Evolutionary conservation across 2,888 invertebrate genomes (phyloP).

Genomic region (Caenorhabditis angaria): DNA sequence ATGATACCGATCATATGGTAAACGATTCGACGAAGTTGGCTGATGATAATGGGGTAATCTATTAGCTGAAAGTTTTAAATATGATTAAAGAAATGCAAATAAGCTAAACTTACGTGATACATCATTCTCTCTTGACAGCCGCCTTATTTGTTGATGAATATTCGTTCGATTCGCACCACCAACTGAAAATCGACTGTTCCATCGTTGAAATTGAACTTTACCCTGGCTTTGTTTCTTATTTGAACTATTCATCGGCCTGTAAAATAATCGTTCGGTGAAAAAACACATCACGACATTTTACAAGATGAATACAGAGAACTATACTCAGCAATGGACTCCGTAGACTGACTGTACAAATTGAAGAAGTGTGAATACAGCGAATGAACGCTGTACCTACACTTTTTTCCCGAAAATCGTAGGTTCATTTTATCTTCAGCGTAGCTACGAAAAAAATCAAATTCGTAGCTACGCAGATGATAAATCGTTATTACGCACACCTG

Average conservation of each 20-base stretch:
- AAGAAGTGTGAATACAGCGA: too few relatives aligned
- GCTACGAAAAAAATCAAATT: too few relatives aligned
- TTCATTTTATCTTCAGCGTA: too few relatives aligned
- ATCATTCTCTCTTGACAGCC: not conserved
- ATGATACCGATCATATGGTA: not conserved
- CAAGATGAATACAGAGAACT: too few relatives aligned
- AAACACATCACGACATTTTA: too few relatives aligned
- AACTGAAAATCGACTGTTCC: conserved; percentile 24
- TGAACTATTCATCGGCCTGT: not conserved
- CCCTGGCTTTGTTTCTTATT: not conserved
- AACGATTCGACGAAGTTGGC: conserved; percentile 8
- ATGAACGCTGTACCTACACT: too few relatives aligned
- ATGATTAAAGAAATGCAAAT: conserved; percentile 12
- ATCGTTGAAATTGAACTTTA: conserved; percentile 4
- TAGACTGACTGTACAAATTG: too few relatives aligned
- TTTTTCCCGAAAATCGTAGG: too few relatives aligned
- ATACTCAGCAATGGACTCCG: too few relatives aligned
- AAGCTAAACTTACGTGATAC: not conserved
- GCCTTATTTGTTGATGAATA: conserved; percentile 20
- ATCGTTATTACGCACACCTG: too few relatives aligned
- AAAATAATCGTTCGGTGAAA: too few relatives aligned
- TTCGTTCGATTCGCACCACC: conserved; percentile 40
- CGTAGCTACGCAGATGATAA: too few relatives aligned
- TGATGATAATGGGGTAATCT: conserved; percentile 12
- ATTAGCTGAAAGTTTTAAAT: conserved; percentile 11